A percentile compares a stretch with the other conserved stretches of the same genome.
phyloP scores from a whole-genome alignment of 2,113 vertebrate genomes.

The Notarius lentiginosus region DNA sequence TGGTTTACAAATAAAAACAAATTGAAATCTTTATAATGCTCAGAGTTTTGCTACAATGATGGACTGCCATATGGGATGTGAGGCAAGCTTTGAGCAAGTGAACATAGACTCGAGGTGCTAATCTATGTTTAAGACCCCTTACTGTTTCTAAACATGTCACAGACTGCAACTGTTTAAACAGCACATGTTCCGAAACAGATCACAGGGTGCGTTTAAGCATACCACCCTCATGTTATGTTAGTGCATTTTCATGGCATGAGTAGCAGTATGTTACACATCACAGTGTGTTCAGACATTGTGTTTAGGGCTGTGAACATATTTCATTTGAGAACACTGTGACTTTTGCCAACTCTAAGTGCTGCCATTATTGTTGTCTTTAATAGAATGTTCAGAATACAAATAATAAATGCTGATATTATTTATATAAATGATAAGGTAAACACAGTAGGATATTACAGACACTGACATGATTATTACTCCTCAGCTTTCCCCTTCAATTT shows the following conservation, averaged over 20 bases:
- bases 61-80: no score
- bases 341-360: not conserved
- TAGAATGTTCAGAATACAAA: not conserved
- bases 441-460: not conserved
- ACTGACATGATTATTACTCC: not conserved
- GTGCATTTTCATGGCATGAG: not conserved
- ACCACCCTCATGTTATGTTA: not conserved
- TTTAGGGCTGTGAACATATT: not conserved
- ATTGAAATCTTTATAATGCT: not conserved
- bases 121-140: not conserved
- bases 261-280: not conserved
- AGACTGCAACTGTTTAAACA: no score
- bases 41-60: not conserved
- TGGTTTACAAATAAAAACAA: not conserved
- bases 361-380: not conserved
- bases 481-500: conserved; percentile 16
- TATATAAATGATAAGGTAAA: conserved; percentile 2
- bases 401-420: not conserved
- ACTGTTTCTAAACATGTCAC: not conserved
- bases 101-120: not conserved
- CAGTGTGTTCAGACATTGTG: not conserved
- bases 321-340: not conserved
- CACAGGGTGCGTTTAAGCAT: not conserved
- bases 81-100: not conserved
- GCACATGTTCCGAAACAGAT: not conserved